phyloP scores from a whole-genome alignment of 2,888 invertebrate genomes.

The Aelia acuminata region DNA sequence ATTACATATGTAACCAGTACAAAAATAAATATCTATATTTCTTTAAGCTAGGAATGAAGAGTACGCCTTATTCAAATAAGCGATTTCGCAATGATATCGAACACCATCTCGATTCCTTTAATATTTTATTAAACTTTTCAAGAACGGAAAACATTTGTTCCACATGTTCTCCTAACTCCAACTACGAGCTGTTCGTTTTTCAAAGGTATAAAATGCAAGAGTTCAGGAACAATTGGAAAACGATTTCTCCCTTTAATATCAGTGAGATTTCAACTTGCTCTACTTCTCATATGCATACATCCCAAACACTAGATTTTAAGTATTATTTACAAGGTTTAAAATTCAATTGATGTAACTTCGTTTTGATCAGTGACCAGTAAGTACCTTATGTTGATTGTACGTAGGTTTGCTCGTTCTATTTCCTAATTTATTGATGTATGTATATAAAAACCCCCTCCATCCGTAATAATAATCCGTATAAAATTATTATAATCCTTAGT shows the following conservation, averaged over 20 bases:
- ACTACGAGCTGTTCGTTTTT: neutral
- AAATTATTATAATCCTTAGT: too few relatives aligned
- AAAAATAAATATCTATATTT: too few relatives aligned
- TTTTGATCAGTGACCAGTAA: too few relatives aligned
- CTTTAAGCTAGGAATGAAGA: too few relatives aligned
- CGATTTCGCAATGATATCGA: neutral
- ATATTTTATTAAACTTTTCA: slow-evolving; percentile 6
- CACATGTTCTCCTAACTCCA: neutral
- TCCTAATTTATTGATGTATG: too few relatives aligned
- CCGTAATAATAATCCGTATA: too few relatives aligned
- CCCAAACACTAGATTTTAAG: neutral
- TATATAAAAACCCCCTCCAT: too few relatives aligned
- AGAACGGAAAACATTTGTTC: neutral
- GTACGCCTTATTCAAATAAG: neutral
- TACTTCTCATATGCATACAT: neutral
- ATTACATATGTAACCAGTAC: too few relatives aligned
- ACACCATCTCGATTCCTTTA: neutral
- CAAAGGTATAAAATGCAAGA: neutral
- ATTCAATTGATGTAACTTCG: too few relatives aligned
- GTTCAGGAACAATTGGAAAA: neutral
- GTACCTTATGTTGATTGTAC: too few relatives aligned
- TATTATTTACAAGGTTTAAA: too few relatives aligned
- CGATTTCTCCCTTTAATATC: neutral
- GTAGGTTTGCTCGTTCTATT: too few relatives aligned
- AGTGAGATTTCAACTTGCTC: neutral